These are phyloP conservation scores for Lasioglossum pauxillum DNA, from an alignment of 2,888 invertebrate genomes.

Conservation along the genomic window DNA sequence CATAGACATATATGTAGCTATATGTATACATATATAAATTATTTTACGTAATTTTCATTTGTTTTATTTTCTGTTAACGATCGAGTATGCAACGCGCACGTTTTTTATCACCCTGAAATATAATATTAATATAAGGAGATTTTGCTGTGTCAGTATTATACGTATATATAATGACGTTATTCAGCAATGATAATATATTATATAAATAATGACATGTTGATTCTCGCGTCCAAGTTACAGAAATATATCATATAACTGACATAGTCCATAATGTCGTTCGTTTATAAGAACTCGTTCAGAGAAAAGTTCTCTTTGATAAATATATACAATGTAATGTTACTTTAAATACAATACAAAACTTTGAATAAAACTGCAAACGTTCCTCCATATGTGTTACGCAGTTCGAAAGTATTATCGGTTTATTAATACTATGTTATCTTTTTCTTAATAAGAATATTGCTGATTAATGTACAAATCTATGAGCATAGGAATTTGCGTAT, in stretches of 20 bases:
- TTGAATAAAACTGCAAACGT: slow-evolving; percentile 35
- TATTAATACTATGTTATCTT: slow-evolving; percentile 28
- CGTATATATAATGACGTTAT: neutral
- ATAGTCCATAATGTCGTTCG: neutral
- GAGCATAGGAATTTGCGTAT: neutral
- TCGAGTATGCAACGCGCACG: neutral
- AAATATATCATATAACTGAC: slow-evolving; percentile 22
- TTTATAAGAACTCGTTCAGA: slow-evolving; percentile 12
- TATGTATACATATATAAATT: slow-evolving; percentile 78
- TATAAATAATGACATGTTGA: neutral
- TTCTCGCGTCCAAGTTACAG: neutral
- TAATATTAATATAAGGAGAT: slow-evolving; percentile 23
- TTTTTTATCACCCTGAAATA: slow-evolving; percentile 9
- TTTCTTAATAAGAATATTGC: slow-evolving; percentile 38
- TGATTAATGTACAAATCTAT: neutral
- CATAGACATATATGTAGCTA: slow-evolving; percentile 73
- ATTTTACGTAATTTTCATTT: slow-evolving; percentile 79
- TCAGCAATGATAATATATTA: neutral
- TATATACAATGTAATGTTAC: slow-evolving; percentile 20
- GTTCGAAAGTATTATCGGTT: slow-evolving; percentile 43
- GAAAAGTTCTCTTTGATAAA: slow-evolving; percentile 4
- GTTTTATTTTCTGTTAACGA: slow-evolving; percentile 66
- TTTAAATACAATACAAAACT: slow-evolving; percentile 28
- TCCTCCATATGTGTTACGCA: neutral
- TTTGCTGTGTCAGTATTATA: slow-evolving; percentile 34